Percentiles rank a stretch among this genome's conserved stretches.
phyloP scores from a whole-genome alignment of 2,888 invertebrate genomes.

The Lasioglossum leucozonium region DNA sequence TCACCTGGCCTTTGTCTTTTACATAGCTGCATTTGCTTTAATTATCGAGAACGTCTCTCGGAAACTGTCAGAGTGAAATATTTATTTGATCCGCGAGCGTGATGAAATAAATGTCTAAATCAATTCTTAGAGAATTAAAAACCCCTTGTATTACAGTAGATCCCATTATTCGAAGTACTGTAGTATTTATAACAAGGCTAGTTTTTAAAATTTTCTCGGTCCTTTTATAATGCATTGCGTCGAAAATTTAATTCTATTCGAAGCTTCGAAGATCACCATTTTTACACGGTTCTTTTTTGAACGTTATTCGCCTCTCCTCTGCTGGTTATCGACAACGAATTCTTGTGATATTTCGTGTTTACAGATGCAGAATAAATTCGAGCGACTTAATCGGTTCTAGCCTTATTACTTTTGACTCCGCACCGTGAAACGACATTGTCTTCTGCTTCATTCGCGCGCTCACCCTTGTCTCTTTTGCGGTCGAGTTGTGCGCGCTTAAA shows the following conservation, averaged over 20 bases:
- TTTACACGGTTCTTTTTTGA: not conserved
- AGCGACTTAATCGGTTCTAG: not conserved
- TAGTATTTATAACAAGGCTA: not conserved
- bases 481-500: conserved; percentile 65
- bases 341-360: not conserved
- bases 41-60: not conserved
- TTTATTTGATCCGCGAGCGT: not conserved
- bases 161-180: not conserved
- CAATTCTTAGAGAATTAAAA: too few relatives aligned
- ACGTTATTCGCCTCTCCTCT: not conserved
- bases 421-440: conserved; percentile 7
- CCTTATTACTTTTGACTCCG: not conserved
- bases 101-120: not conserved
- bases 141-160: too few relatives aligned
- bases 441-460: conserved; percentile 4
- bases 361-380: not conserved
- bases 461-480: conserved; percentile 38
- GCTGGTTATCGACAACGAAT: not conserved
- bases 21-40: not conserved
- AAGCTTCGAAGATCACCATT: not conserved
- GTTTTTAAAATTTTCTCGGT: too few relatives aligned
- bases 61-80: not conserved
- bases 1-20: conserved; percentile 12
- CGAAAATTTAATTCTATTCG: not conserved
- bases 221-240: not conserved